phyloP scores from a whole-genome alignment of 2,888 invertebrate genomes.

The Calameuta filiformis region DNA sequence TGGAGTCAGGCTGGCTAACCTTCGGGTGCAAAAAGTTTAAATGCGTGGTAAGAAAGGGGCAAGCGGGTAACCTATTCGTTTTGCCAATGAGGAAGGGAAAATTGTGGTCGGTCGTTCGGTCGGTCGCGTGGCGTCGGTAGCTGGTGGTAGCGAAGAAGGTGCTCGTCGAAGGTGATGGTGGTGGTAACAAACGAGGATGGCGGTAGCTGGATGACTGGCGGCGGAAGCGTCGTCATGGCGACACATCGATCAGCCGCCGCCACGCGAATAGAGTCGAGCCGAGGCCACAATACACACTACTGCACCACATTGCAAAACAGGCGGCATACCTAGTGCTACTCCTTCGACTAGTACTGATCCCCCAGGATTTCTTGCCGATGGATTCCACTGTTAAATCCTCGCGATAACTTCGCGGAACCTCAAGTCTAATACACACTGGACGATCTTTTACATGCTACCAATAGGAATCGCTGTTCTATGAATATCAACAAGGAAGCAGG shows the following conservation, averaged over 20 bases:
- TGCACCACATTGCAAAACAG: constrained; percentile 23
- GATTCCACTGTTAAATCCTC: background rate
- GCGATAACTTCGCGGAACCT: background rate
- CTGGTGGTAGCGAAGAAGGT: constrained; percentile 25
- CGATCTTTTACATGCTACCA: background rate
- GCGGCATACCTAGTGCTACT: background rate
- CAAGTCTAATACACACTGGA: constrained; percentile 3
- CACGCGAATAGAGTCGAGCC: constrained; percentile 50
- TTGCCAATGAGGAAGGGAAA: background rate
- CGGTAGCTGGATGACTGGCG: constrained; percentile 64
- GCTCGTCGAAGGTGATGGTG: constrained; percentile 35
- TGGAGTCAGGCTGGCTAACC: background rate
- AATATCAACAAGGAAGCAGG: background rate
- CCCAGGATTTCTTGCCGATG: constrained; percentile 8
- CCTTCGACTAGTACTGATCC: constrained; percentile 17
- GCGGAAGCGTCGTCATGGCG: constrained; percentile 74
- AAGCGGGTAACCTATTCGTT: background rate
- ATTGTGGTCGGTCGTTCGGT: constrained; percentile 32
- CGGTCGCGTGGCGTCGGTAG: constrained; percentile 30
- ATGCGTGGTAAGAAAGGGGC: background rate
- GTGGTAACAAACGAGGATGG: constrained; percentile 54
- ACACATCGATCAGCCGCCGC: constrained; percentile 72
- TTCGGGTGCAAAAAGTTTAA: background rate
- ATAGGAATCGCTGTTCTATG: background rate
- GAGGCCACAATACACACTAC: constrained; percentile 9